Percentiles rank a stretch among this genome's conserved stretches.
Conservation (phyloP, 2,113 vertebrate genomes). For the Maccullochella peelii region DNA sequence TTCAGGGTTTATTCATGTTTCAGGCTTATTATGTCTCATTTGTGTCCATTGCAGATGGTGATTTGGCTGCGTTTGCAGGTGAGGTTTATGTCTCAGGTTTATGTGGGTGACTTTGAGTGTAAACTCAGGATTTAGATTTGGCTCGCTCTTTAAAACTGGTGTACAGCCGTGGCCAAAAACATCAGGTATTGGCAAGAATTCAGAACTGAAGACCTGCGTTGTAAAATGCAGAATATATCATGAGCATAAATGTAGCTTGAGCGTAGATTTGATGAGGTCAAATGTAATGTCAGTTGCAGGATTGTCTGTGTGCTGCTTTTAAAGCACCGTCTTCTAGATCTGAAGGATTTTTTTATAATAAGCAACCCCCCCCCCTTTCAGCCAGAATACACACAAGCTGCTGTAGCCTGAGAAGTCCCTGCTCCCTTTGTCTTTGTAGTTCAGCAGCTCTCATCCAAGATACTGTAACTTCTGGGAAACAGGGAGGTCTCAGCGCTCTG, state of each 20-base stretch:
- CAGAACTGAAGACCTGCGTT: constrained; percentile 19
- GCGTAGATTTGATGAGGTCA: constrained; percentile 26
- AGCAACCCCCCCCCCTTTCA: not conserved
- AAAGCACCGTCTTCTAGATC: constrained; percentile 44
- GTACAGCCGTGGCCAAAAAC: constrained; percentile 5
- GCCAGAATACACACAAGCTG: constrained; percentile 58
- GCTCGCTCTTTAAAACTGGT: constrained; percentile 8
- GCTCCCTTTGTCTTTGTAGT: constrained; percentile 80
- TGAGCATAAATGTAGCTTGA: constrained; percentile 34
- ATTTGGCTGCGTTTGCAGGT: not conserved
- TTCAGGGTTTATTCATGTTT: constrained; percentile 8
- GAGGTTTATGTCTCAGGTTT: constrained; percentile 24
- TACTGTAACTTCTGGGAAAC: constrained; percentile 75
- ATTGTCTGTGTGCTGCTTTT: constrained; percentile 37
- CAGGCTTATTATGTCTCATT: constrained; percentile 21
- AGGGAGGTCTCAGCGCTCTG: constrained; percentile 65
- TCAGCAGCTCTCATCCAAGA: constrained; percentile 70
- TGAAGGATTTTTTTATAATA: constrained; percentile 59
- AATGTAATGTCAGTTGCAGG: constrained; percentile 43
- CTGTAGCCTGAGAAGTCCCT: constrained; percentile 73
- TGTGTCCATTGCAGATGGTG: not conserved
- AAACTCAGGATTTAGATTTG: constrained; percentile 12
- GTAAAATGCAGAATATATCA: constrained; percentile 22
- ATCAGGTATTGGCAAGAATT: constrained; percentile 40
- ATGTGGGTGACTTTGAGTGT: constrained; percentile 24